A percentile compares a stretch with the other conserved stretches of the same genome.
phyloP scores from a whole-genome alignment of 2,797 vertebrate species.

The Sebastes minor region DNA sequence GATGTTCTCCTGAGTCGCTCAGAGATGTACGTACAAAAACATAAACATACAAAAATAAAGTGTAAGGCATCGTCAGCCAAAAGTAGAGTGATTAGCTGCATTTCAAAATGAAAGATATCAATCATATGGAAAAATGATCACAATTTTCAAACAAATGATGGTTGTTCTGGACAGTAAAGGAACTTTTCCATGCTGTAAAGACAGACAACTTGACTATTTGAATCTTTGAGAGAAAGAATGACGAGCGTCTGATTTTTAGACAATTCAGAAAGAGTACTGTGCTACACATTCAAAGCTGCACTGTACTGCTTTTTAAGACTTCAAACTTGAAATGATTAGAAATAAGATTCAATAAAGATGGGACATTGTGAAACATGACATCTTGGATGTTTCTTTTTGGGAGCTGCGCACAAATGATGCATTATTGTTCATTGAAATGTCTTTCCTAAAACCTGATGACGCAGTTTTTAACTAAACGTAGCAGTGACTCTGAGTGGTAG shows the following conservation, averaged over 20 bases:
- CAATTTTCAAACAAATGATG: neutral
- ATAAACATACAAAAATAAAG: neutral
- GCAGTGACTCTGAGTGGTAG: neutral
- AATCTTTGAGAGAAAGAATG: neutral
- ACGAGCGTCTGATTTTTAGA: neutral
- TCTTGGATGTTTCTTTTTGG: neutral
- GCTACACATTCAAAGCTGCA: neutral
- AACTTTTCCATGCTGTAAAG: neutral
- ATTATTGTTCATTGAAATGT: neutral
- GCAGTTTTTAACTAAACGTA: too few species aligned
- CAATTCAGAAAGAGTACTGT: too few species aligned
- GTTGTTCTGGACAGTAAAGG: neutral
- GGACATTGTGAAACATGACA: neutral
- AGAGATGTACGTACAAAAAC: neutral
- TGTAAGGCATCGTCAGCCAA: conserved; percentile 36
- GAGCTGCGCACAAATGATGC: neutral
- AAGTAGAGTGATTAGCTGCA: neutral
- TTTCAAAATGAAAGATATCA: neutral
- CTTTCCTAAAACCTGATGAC: neutral
- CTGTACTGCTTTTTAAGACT: neutral
- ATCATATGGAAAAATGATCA: neutral
- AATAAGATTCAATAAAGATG: neutral
- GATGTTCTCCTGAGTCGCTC: conserved; percentile 3
- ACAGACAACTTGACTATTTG: neutral
- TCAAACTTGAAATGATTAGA: neutral